A percentile compares a stretch with the other conserved stretches of the same genome.
Evolutionary conservation across 2,888 invertebrate species (phyloP).

Genomic region (Stenurella melanura): DNA sequence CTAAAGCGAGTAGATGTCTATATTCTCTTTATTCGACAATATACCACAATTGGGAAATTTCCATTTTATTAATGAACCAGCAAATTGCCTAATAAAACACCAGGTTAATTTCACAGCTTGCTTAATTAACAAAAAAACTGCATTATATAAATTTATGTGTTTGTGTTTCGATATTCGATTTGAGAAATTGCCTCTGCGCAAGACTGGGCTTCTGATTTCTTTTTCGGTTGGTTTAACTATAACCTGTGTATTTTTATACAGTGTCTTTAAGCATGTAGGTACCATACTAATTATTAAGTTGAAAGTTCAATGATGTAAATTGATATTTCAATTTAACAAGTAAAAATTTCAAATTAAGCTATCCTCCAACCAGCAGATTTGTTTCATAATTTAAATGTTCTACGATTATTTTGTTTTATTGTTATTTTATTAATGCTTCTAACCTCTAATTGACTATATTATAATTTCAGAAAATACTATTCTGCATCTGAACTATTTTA

Average conservation of each 20-base stretch:
- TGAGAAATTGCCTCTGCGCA: slow-evolving; percentile 22
- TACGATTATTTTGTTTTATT: too few relatives aligned
- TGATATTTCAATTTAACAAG: too few relatives aligned
- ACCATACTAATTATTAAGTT: too few relatives aligned
- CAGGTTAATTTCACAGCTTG: slow-evolving; percentile 48
- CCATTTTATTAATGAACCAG: slow-evolving; percentile 51
- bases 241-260: neutral
- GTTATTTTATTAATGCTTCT: too few relatives aligned
- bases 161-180: slow-evolving; percentile 22
- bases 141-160: slow-evolving; percentile 26
- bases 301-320: too few relatives aligned
- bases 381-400: too few relatives aligned
- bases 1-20: slow-evolving; percentile 31
- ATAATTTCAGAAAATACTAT: too few relatives aligned
- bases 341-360: too few relatives aligned
- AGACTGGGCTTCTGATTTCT: neutral
- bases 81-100: slow-evolving; percentile 48
- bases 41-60: slow-evolving; percentile 49
- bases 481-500: too few relatives aligned
- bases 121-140: slow-evolving; percentile 45
- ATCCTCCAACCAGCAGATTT: too few relatives aligned
- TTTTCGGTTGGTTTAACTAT: neutral
- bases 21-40: slow-evolving; percentile 40
- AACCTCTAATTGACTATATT: too few relatives aligned
- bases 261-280: neutral